A percentile compares a stretch with the other conserved stretches of the same genome.
Conservation (phyloP, 2,797 vertebrate genomes). For the Phataginus tricuspis region DNA sequence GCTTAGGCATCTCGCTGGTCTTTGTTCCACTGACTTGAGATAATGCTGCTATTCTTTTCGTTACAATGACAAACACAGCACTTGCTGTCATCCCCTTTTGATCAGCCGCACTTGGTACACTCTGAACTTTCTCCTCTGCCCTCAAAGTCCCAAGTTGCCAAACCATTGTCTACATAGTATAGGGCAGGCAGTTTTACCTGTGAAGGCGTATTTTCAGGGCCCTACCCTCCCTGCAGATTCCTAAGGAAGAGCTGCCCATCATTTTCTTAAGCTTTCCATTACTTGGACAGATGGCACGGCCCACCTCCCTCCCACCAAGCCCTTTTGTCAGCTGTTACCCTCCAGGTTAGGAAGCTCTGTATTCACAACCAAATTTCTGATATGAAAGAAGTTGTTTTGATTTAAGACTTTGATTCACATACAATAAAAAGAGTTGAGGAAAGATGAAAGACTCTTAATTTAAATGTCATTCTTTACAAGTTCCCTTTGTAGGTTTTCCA, state of each 20-base stretch:
- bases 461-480: conserved; percentile 2
- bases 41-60: conserved; percentile 63
- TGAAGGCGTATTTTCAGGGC: background rate
- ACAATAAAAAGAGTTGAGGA: background rate
- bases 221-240: background rate
- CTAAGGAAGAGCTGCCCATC: background rate
- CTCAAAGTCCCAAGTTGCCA: conserved; percentile 25
- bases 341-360: background rate
- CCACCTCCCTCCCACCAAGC: background rate
- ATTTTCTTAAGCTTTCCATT: background rate
- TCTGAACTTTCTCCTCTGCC: conserved; percentile 52
- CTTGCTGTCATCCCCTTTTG: conserved; percentile 8
- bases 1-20: background rate
- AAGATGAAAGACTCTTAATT: background rate
- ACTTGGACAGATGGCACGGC: background rate
- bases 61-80: background rate
- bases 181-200: conserved; percentile 50
- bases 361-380: background rate
- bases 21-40: conserved; percentile 2
- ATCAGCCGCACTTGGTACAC: background rate
- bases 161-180: conserved; percentile 25
- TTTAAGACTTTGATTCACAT: background rate
- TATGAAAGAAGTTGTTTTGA: conserved; percentile 20
- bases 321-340: background rate
- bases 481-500: background rate